These are phyloP conservation scores for Drosophila paucipuncta DNA, from an alignment of 2,888 invertebrate genomes.

Conservation along the genomic window DNA sequence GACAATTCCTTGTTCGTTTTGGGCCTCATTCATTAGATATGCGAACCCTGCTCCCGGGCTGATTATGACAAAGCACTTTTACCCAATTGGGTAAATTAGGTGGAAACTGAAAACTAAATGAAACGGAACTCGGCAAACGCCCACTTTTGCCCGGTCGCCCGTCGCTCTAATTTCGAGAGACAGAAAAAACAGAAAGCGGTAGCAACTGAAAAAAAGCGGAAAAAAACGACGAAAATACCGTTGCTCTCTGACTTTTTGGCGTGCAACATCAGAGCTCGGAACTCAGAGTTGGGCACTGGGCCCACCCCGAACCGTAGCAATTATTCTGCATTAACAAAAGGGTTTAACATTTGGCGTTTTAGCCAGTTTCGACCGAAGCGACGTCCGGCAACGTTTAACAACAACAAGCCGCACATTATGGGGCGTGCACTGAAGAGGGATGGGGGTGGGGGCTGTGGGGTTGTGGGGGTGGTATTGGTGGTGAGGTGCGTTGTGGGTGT, in stretches of 20 bases:
- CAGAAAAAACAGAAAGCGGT: conserved; percentile 27
- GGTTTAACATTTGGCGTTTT: conserved; percentile 82
- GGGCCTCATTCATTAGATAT: conserved; percentile 72
- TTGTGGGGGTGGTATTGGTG: not conserved
- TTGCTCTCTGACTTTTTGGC: conserved; percentile 49
- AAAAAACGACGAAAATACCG: conserved; percentile 29
- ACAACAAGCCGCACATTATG: conserved; percentile 78
- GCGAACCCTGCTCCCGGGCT: conserved; percentile 81
- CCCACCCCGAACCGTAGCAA: conserved; percentile 73
- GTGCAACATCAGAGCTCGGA: conserved; percentile 31
- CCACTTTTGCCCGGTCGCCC: conserved; percentile 55
- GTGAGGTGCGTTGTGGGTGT: conserved; percentile 1
- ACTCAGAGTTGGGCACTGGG: conserved; percentile 16
- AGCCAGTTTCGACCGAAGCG: conserved; percentile 59
- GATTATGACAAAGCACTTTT: conserved; percentile 84
- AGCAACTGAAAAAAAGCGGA: conserved; percentile 8
- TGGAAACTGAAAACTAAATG: conserved; percentile 82
- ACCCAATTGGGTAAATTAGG: conserved; percentile 83
- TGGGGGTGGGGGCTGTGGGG: not conserved
- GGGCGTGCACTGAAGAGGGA: not conserved
- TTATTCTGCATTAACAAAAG: conserved; percentile 82
- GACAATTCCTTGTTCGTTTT: conserved; percentile 1
- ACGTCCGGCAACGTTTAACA: conserved; percentile 66
- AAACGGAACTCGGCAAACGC: conserved; percentile 76
- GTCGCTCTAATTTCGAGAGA: conserved; percentile 71